A percentile compares a stretch with the other conserved stretches of the same genome.
Conservation (phyloP, 2,888 invertebrate species). For the Mystacides longicornis region DNA sequence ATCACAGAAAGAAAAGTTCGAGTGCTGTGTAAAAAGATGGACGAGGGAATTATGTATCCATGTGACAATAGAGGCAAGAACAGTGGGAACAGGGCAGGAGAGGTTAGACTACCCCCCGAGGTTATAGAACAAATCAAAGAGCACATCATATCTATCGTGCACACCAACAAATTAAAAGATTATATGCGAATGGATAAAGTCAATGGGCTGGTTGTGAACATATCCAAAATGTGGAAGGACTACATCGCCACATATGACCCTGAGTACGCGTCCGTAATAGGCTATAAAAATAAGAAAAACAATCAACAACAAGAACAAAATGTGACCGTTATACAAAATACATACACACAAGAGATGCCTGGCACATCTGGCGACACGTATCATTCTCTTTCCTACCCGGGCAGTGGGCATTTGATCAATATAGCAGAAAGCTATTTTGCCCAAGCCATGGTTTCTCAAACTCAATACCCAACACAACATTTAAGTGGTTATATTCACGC, state of each 20-base stretch:
- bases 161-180: conserved; percentile 46
- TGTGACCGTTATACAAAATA: conserved; percentile 10
- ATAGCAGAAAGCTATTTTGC: conserved; percentile 45
- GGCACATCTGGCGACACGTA: conserved; percentile 4
- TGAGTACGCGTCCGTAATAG: conserved; percentile 44
- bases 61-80: conserved; percentile 51
- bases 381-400: conserved; percentile 39
- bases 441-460: conserved; percentile 29
- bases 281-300: conserved; percentile 41
- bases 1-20: conserved; percentile 51
- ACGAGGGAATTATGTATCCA: conserved; percentile 52
- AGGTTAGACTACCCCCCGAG: conserved; percentile 44
- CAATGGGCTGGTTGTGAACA: conserved; percentile 50
- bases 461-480: conserved; percentile 20
- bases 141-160: conserved; percentile 48
- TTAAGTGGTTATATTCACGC: conserved; percentile 40
- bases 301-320: conserved; percentile 4
- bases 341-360: conserved; percentile 25
- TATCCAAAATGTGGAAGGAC: conserved; percentile 53
- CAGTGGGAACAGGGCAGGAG: conserved; percentile 45
- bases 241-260: conserved; percentile 50
- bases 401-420: conserved; percentile 44
- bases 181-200: conserved; percentile 49
- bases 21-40: conserved; percentile 52
- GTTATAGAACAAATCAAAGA: conserved; percentile 48